These are phyloP conservation scores for Danio choprae DNA, from an alignment of 2,797 vertebrate species.

Conservation along the genomic window DNA sequence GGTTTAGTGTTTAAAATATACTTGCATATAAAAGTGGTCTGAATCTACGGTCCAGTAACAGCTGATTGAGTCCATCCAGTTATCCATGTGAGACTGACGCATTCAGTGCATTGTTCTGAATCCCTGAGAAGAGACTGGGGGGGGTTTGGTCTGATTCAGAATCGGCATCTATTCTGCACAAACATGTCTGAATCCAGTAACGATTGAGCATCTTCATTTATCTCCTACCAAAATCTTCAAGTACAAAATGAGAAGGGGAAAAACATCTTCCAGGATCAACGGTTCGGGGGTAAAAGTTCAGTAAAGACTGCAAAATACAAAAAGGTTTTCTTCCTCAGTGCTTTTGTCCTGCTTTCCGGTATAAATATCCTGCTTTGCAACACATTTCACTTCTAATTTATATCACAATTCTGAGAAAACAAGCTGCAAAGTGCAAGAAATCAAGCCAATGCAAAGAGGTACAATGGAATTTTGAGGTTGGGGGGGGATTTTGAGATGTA, in stretches of 20 bases:
- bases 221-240: conserved; percentile 26
- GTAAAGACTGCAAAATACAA: conserved; percentile 3
- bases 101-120: conserved; percentile 44
- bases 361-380: too few relatives aligned
- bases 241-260: not conserved
- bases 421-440: too few relatives aligned
- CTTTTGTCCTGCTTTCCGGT: too few relatives aligned
- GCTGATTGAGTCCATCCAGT: conserved; percentile 23
- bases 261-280: not conserved
- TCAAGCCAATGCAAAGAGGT: too few relatives aligned
- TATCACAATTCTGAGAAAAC: too few relatives aligned
- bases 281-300: not conserved
- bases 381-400: too few relatives aligned
- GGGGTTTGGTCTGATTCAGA: not conserved
- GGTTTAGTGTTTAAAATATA: not conserved
- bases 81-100: conserved; percentile 22
- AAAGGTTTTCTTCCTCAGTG: not conserved
- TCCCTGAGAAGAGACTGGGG: conserved; percentile 47
- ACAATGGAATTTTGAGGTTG: too few relatives aligned
- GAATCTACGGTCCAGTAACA: not conserved
- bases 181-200: not conserved
- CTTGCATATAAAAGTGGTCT: not conserved
- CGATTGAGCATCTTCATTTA: not conserved
- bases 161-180: not conserved
- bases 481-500: too few relatives aligned